These are phyloP conservation scores for Cyrtodaria siliqua DNA, from an alignment of 2,888 invertebrate genomes.

Conservation along the genomic window DNA sequence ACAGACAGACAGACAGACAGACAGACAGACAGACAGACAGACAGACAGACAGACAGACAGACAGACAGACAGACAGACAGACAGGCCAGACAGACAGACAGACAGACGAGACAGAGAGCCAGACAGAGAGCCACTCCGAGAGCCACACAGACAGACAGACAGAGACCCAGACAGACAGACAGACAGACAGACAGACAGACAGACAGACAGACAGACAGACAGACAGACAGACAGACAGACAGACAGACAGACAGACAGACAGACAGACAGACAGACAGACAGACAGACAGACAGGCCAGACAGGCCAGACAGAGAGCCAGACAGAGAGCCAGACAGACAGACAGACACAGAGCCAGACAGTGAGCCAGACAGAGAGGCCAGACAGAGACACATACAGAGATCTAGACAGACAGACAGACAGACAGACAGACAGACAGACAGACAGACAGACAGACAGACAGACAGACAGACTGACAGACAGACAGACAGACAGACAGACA, in stretches of 20 bases:
- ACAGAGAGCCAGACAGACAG: too few species aligned
- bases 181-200: not conserved
- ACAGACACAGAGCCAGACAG: too few species aligned
- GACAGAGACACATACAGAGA: too few species aligned
- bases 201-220: not conserved
- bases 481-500: not conserved
- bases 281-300: too few species aligned
- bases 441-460: not conserved
- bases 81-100: too few species aligned
- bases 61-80: not conserved
- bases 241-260: not conserved
- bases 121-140: too few species aligned
- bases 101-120: too few species aligned
- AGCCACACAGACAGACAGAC: too few species aligned
- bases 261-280: not conserved
- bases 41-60: not conserved
- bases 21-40: not conserved
- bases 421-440: slow-evolving; percentile 6
- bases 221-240: not conserved
- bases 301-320: too few species aligned
- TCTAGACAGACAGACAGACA: not conserved
- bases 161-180: too few species aligned
- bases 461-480: not conserved
- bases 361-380: too few species aligned
- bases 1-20: not conserved